These are phyloP conservation scores for Oryzias dopingdopingensis DNA, from an alignment of 2,797 vertebrate species.

Conservation along the genomic window DNA sequence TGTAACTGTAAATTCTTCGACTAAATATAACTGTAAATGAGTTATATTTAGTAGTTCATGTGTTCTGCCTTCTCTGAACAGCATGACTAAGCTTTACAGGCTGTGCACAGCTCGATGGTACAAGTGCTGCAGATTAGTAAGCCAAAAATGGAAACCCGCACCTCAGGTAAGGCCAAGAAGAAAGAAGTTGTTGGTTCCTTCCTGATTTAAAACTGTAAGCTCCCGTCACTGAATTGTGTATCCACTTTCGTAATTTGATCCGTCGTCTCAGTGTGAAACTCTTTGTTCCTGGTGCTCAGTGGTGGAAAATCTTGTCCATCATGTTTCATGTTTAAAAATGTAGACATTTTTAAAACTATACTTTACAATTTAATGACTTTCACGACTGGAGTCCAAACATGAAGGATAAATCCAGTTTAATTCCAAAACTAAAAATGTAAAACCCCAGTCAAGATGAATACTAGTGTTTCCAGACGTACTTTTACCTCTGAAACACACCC, in stretches of 20 bases:
- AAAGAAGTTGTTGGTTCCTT: not conserved
- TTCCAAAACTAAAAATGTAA: not conserved
- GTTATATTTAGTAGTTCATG: slow-evolving; percentile 60
- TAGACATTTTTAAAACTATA: no score
- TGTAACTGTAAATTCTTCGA: slow-evolving; percentile 46
- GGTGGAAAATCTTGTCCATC: no score
- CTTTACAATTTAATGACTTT: no score
- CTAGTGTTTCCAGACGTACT: slow-evolving; percentile 1
- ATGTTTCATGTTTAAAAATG: no score
- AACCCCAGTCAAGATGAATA: not conserved
- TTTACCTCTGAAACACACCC: not conserved
- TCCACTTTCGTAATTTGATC: no score
- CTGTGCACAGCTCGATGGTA: slow-evolving; percentile 25
- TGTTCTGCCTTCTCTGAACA: slow-evolving; percentile 32
- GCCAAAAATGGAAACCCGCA: slow-evolving; percentile 12
- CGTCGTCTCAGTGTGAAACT: no score
- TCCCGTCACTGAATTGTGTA: slow-evolving; percentile 5
- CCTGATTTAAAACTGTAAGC: slow-evolving; percentile 2
- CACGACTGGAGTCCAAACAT: no score
- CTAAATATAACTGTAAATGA: not conserved
- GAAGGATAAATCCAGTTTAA: not conserved
- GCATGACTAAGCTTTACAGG: slow-evolving; percentile 36
- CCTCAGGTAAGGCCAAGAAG: slow-evolving; percentile 13
- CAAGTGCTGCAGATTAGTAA: slow-evolving; percentile 32
- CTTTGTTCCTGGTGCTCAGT: no score